These are phyloP conservation scores for Ondatra zibethicus DNA, from an alignment of 2,113 vertebrate genomes.

Conservation along the genomic window DNA sequence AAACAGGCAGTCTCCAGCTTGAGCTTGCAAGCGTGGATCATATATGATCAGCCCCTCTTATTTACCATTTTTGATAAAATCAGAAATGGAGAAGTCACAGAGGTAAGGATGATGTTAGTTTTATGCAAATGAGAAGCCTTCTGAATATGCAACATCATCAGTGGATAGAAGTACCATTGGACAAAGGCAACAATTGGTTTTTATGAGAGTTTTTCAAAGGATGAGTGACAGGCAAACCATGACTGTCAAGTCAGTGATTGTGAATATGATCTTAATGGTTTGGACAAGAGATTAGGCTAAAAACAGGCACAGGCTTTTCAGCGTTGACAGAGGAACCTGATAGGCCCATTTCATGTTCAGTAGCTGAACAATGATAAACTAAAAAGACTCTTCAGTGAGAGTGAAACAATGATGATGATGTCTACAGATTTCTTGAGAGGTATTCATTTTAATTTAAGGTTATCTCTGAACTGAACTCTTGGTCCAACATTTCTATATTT, in stretches of 20 bases:
- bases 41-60: constrained; percentile 16
- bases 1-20: neutral
- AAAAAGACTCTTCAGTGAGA: constrained; percentile 63
- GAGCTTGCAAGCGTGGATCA: neutral
- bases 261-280: constrained; percentile 69
- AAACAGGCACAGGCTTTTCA: constrained; percentile 47
- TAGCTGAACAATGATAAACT: constrained; percentile 63
- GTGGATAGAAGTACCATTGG: neutral
- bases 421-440: constrained; percentile 57
- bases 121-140: constrained; percentile 7
- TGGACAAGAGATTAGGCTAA: constrained; percentile 47
- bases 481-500: constrained; percentile 73
- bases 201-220: constrained; percentile 44
- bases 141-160: neutral
- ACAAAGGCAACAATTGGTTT: constrained; percentile 63
- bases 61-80: constrained; percentile 60
- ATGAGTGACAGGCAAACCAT: constrained; percentile 16
- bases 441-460: constrained; percentile 64
- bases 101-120: constrained; percentile 21
- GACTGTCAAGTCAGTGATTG: constrained; percentile 65
- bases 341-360: constrained; percentile 48
- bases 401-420: constrained; percentile 68
- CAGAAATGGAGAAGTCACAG: constrained; percentile 7
- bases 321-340: constrained; percentile 49
- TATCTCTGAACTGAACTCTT: constrained; percentile 41